Conservation (phyloP, 2,888 invertebrate genomes). For the Hololepta plana region DNA sequence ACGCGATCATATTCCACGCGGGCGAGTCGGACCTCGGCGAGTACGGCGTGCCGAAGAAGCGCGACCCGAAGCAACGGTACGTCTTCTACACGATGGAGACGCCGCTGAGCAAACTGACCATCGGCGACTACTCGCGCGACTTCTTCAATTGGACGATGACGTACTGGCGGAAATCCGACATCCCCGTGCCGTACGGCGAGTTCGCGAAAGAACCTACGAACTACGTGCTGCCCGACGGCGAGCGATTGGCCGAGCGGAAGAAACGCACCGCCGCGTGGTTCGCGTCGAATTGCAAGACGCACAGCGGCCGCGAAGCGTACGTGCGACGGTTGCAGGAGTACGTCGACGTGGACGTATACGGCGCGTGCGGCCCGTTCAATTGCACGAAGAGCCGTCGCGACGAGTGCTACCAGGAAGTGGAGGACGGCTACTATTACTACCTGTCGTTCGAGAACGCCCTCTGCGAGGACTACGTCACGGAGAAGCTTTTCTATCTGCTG, state of each 20-base stretch:
- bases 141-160: slow-evolving; percentile 41
- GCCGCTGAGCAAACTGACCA: too few relatives aligned
- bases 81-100: slow-evolving; percentile 32
- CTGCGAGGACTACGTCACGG: slow-evolving; percentile 44
- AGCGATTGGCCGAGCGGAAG: slow-evolving; percentile 18
- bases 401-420: slow-evolving; percentile 28
- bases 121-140: too few relatives aligned
- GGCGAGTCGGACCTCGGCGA: slow-evolving; percentile 16
- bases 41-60: slow-evolving; percentile 19
- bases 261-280: slow-evolving; percentile 39
- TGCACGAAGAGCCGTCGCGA: slow-evolving; percentile 17
- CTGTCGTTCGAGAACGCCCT: slow-evolving; percentile 53
- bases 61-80: slow-evolving; percentile 29
- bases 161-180: slow-evolving; percentile 25
- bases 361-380: slow-evolving; percentile 34
- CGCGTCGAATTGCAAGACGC: slow-evolving; percentile 32
- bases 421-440: slow-evolving; percentile 48
- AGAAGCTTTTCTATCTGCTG: slow-evolving; percentile 37
- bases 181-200: slow-evolving; percentile 25
- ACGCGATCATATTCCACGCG: slow-evolving; percentile 34
- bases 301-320: slow-evolving; percentile 27
- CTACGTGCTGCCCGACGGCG: slow-evolving; percentile 11
- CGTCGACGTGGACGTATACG: slow-evolving; percentile 42
- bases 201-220: slow-evolving; percentile 10
- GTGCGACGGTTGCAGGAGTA: slow-evolving; percentile 31